A percentile compares a stretch with the other conserved stretches of the same genome.
These are phyloP conservation scores for Microvelia longipes DNA, from an alignment of 1,140 invertebrate genomes.

Conservation along the genomic window DNA sequence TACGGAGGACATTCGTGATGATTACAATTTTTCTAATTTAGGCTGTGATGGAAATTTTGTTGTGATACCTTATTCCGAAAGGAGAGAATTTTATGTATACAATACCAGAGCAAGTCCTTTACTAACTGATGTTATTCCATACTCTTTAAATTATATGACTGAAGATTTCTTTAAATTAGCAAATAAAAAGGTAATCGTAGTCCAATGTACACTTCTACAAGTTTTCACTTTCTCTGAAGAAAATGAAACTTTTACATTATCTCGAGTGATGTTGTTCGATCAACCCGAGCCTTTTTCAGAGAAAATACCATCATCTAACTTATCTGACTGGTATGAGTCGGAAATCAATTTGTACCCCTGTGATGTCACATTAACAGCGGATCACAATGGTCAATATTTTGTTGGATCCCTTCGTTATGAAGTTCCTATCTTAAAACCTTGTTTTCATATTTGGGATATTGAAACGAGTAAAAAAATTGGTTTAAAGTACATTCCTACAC, in stretches of 20 bases:
- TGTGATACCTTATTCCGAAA: conserved; percentile 2
- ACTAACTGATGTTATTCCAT: conserved; percentile 8
- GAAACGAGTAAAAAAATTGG: conserved; percentile 7
- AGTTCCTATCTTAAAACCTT: background rate
- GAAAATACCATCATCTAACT: conserved; percentile 5
- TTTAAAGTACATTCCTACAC: conserved; percentile 7
- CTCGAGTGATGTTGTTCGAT: conserved; percentile 9
- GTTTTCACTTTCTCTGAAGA: conserved; percentile 7
- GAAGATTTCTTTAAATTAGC: conserved; percentile 13
- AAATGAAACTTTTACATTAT: conserved; percentile 5
- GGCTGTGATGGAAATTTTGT: conserved; percentile 9
- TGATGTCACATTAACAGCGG: conserved; percentile 13
- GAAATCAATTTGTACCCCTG: conserved; percentile 15
- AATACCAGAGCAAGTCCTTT: background rate
- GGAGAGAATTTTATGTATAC: conserved; percentile 7
- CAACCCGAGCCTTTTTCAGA: conserved; percentile 5
- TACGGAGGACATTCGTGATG: background rate
- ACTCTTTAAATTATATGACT: conserved; percentile 10
- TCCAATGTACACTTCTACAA: conserved; percentile 17
- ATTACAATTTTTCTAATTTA: background rate
- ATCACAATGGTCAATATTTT: conserved; percentile 17
- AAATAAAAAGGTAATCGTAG: conserved; percentile 10
- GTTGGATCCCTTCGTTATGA: conserved; percentile 10
- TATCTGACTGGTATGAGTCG: conserved; percentile 13
- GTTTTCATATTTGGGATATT: conserved; percentile 18